Evolutionary conservation across 1,140 invertebrate species (phyloP), one percentile per base, ranked within the genome.

Genomic region (Neelides sp.): DNA sequence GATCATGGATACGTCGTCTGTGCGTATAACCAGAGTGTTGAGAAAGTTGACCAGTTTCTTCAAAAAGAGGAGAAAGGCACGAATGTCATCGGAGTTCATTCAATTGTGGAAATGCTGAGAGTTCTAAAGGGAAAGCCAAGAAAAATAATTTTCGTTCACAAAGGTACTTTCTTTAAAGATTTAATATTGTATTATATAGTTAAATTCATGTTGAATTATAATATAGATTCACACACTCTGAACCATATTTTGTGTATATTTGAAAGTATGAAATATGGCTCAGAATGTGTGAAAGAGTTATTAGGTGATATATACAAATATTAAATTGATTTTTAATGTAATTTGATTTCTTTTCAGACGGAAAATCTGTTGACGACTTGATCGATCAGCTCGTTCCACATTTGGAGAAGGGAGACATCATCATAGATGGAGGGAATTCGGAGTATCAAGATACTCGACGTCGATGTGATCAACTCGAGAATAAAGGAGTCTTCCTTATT

Each of bases 391-490:
- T 99, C 48, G 69, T 93, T 2, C 88, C 87, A 4, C 70, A 91
- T 34, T 69, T 96, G 2, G 82, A 85, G 47, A 69, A 78, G 24
- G 89, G 95, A 15, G 96, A 99, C 67, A 95, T 99, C 48, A 97
- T 99, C 44, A 98, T 99, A 63, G 96, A 99, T 72, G 96, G 95
- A 53, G 96, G 96, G 15, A 99, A 98, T 69, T 97, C 93, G 0
- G 93, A 98, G 66, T 98, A 98, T 66, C 80, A 79, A 53, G 96
- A 99, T 64, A 91, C 91, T 2, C 75, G 88, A 64, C 72, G 90
- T 34, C 75, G 94, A 55, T 85, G 79, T 52, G 80, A 85, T 52
- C 71, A 82, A 27, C 71, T 98, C 22, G 71, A 75, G 26, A 71
- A 75, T 10, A 85, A 86, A 59, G 88, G 87, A 10, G 73, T 98